Conservation (phyloP, 2,797 vertebrate genomes). For the Characodon lateralis region DNA sequence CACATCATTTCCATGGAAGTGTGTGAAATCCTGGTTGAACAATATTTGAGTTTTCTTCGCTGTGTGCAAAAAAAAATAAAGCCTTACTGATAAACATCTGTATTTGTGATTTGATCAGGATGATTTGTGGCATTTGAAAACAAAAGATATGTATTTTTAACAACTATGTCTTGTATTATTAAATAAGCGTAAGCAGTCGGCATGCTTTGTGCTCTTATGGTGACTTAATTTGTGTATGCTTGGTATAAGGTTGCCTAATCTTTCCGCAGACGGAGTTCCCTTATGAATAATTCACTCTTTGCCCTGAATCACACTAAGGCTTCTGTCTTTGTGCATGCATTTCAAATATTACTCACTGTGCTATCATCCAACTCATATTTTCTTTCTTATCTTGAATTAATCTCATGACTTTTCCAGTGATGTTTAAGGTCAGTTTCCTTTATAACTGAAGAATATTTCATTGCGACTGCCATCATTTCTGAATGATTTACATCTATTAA, state of each 20-base stretch:
- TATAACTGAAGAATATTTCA: constrained; percentile 17
- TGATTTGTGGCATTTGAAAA: background rate
- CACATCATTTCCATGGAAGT: constrained; percentile 23
- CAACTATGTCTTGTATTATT: background rate
- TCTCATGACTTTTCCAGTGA: constrained; percentile 15
- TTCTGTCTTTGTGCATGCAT: constrained; percentile 58
- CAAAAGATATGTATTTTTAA: background rate
- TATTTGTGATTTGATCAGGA: background rate
- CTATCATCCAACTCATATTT: constrained; percentile 28
- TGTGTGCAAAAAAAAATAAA: constrained; percentile 5
- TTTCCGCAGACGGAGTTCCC: constrained; percentile 61
- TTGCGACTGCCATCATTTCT: constrained; percentile 32
- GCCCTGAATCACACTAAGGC: constrained; percentile 46
- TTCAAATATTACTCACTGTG: constrained; percentile 33
- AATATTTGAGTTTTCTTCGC: constrained; percentile 8
- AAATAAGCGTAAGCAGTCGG: background rate
- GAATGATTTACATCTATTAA: constrained; percentile 19
- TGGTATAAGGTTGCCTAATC: constrained; percentile 44
- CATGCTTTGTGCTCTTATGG: constrained; percentile 14
- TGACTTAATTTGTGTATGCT: constrained; percentile 33
- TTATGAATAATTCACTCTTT: constrained; percentile 65
- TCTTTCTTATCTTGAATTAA: constrained; percentile 3
- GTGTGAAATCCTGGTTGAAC: constrained; percentile 5
- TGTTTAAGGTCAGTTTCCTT: constrained; percentile 5
- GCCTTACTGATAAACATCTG: background rate